Base-by-base conservation (phyloP, 2,113 vertebrate genomes). In the Poicephalus gulielmi region DNA sequence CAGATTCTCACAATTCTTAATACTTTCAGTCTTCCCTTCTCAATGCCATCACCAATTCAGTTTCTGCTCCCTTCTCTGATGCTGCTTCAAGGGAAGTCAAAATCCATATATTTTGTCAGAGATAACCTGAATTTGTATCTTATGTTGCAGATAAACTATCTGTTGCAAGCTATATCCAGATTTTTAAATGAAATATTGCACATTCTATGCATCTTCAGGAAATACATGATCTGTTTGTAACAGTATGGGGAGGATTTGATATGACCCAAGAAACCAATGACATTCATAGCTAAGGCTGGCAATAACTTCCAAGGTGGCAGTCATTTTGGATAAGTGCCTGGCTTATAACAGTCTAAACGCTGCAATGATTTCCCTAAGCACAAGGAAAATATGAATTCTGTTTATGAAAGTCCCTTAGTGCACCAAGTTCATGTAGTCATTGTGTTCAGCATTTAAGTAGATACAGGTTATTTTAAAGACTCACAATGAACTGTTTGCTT, bases 291-390 rank as follows among this genome's bases (percentile, higher is more conserved):
- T 89, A 13, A 59, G 62, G 52, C 86, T 92, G 92, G 86, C 88
- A 93, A 12, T 84, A 62, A 47, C 69, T 91, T 93, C 77, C 86
- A 94, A 96, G 94, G 83, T 95, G 88, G 75, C 83, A 89, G 84
- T 81, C 70, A n/a, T 92, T 90, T 89, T 94, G 95, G 83, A 47
- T 66, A 82, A 94, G 50, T 90, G 95, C 88, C 90, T 93, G 86
- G 77, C 75, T 82, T 85, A 25, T 0, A 86, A 33, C 59, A 70
- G 46, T 27, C 64, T 74, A 60, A 96, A 80, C 3, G 4, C 77
- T 87, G 81, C 70, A 93, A 63, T 80, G 81, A 84, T 92, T 94
- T 91, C 67, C 74, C 81, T 92, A 80, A 94, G 67, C 30, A 47
- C 28, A 67, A 69, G n/a, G 47, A 84, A 94, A 93, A 64, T 2